Base-by-base conservation (phyloP, 2,797 vertebrate species). In the Onychomys leucogaster region DNA sequence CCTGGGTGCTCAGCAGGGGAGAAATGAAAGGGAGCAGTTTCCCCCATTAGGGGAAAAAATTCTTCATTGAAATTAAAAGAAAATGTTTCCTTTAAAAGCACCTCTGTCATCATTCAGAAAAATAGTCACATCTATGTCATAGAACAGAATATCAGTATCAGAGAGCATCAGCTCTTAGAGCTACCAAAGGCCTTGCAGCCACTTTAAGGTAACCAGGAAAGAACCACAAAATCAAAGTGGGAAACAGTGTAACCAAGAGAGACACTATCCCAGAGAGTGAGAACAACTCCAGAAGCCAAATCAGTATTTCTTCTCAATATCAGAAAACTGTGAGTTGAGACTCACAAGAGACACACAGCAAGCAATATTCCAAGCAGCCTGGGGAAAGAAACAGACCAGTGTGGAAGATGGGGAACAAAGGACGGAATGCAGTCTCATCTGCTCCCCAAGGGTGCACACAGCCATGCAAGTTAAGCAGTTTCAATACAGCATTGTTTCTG, bases 401-500 rank as follows among this genome's bases (percentile, higher is more conserved):
- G 34, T 59, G 41, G 3, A 76, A 25, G 32, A 61, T 65, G 23
- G 5, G 4, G 94, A n/a, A 80, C n/a, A 92, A 67, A 91, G 37
- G 21, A 52, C 55, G 5, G 13, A 93, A 10, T 43, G 61, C 87
- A 71, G 43, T 19, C 25, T 32, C 6, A 5, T n/a, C 4, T 67
- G 6, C 41, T 88, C 23, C 63, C 46, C 61, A 43, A 29, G 83
- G 37, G 3, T 21, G 16, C 82, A 43, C 1, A 0, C 6, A 4
- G 14, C 29, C 17, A 1, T 7, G 0, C 5, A n/a, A 55, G 19
- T 57, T n/a, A 29, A 67, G 59, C 0, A 2, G 21, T 34, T 73
- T 27, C 46, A 55, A 29, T 6, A 5, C 0, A 0, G 59, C 8
- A 1, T 34, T 3, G 0, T 21, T 41, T n/a, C 17, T 34, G 5